These are phyloP conservation scores for Pseudomyrmex flavicornis DNA, from an alignment of 1,140 invertebrate species.

Conservation along the genomic window DNA sequence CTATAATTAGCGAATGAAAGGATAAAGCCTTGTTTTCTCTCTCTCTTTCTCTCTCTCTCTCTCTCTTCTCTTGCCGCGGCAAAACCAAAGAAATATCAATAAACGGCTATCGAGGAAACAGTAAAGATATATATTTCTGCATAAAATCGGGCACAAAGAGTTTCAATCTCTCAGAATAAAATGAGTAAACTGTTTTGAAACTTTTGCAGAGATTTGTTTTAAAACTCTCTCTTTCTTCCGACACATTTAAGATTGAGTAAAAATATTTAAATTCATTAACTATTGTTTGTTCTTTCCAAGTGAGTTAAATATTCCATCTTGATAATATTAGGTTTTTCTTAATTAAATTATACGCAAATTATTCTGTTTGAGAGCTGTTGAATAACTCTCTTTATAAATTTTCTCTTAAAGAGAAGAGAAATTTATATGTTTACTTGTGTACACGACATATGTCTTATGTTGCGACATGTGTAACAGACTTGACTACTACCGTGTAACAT, in stretches of 20 bases:
- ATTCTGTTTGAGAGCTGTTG: neutral
- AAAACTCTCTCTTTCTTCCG: neutral
- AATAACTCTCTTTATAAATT: conserved; percentile 12
- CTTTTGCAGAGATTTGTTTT: neutral
- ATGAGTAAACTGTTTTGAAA: neutral
- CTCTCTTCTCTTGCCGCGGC: neutral
- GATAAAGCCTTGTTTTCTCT: conserved; percentile 15
- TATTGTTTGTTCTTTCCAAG: neutral
- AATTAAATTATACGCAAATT: conserved; percentile 5
- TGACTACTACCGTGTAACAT: neutral
- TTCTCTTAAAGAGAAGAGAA: no score
- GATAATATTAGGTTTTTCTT: neutral
- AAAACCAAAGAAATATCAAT: conserved; percentile 47
- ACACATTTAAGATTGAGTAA: neutral
- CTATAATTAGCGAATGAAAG: conserved; percentile 46
- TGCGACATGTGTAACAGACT: neutral
- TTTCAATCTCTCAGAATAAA: conserved; percentile 15
- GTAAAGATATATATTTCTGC: neutral
- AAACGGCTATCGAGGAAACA: conserved; percentile 6
- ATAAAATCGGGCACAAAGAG: neutral
- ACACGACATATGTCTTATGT: neutral
- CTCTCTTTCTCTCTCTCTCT: no score
- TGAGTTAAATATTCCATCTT: neutral
- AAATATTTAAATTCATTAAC: conserved; percentile 1
- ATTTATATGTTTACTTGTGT: neutral